Conservation (phyloP, 2,888 invertebrate genomes). For the Coecobrya sp. region DNA sequence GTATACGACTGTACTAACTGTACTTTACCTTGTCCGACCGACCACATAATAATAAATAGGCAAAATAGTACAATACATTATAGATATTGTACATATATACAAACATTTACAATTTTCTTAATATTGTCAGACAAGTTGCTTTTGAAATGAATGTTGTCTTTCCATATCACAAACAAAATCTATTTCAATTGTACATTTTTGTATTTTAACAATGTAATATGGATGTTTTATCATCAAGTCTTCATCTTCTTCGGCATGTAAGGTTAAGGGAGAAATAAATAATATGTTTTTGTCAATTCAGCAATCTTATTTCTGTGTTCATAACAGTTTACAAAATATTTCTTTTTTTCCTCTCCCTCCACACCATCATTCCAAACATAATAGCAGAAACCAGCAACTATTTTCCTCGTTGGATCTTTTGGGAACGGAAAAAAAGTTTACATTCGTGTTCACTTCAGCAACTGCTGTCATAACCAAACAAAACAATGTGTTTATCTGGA, state of each 20-base stretch:
- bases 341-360: background rate
- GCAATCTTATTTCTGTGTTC: background rate
- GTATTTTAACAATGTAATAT: constrained; percentile 62
- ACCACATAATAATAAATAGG: background rate
- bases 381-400: no score
- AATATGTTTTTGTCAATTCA: constrained; percentile 17
- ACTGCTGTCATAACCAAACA: no score
- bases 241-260: constrained; percentile 41
- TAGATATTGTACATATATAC: background rate
- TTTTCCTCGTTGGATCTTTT: no score
- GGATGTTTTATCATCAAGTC: constrained; percentile 46
- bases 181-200: constrained; percentile 67
- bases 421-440: no score
- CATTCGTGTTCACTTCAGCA: no score
- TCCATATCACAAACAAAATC: constrained; percentile 74
- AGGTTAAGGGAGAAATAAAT: background rate
- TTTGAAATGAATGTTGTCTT: constrained; percentile 79
- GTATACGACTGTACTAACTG: no score
- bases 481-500: no score
- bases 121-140: constrained; percentile 54
- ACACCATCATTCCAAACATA: no score
- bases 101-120: constrained; percentile 8
- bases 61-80: background rate
- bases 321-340: background rate
- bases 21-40: background rate